Base-by-base conservation (phyloP, 2,888 invertebrate species). In the Oscheius sp. region DNA sequence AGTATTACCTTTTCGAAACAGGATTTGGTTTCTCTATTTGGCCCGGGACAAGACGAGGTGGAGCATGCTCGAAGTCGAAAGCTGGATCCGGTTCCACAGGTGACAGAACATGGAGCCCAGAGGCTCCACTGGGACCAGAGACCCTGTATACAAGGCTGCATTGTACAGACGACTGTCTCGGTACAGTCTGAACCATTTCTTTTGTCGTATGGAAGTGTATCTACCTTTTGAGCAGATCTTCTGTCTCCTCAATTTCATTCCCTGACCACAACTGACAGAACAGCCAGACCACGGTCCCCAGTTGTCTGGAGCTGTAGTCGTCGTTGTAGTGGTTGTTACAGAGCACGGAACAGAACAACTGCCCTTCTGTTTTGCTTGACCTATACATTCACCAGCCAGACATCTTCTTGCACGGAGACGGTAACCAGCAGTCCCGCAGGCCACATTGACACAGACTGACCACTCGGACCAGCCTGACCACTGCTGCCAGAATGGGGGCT, bases 381-480 rank as follows among this genome's bases (percentile, higher is more conserved):
- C 81, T 1, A 72, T 73, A 59, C 81, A 81, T 2, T 75, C 60
- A 37, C 81, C 81, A 50, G 79, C 81, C n/a, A 81, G 57, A 63
- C 81, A 81, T 32, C 81, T 63, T n/a, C 81, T 58, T 21, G 79
- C 75, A 29, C 81, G 76, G 35, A 79, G 77, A 72, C 78, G 78
- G 33, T 76, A 71, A 35, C 79, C 81, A 32, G 63, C 70, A 1
- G 79, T 74, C 70, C 81, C 79, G 53, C 82, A 82, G 33, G 75
- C 75, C 50, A 75, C 76, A 11, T 78, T 74, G 35, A 82, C 75
- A 73, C 82, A 82, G n/a, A 76, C 74, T 0, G 82, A 81, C 80
- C 80, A 82, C 2, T 59, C 75, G 1, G 78, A 78, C 82, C 82
- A 82, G 48, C 78, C 80, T 11, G 80, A 79, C 82, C 82, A 82